Evolutionary conservation across 1,140 invertebrate species (phyloP).

Genomic region (Colletes latitarsis): DNA sequence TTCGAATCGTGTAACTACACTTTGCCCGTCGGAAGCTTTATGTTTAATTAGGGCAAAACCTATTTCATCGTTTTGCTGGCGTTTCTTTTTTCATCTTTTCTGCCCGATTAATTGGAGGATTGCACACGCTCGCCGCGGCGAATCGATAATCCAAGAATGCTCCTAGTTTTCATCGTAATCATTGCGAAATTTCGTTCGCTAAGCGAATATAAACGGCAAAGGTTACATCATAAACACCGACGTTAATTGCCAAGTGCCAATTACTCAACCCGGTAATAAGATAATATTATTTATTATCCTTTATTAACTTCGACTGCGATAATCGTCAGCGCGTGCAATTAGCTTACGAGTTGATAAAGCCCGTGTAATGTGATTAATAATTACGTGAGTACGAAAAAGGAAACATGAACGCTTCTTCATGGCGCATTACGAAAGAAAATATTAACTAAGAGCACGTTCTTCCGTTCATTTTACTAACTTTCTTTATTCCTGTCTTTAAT

Average conservation of each 20-base stretch:
- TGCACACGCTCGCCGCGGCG: not conserved
- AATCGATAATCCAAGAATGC: slow-evolving; percentile 5
- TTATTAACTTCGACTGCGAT: slow-evolving; percentile 6
- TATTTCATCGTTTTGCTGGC: not conserved
- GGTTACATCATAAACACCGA: not conserved
- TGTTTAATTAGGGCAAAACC: slow-evolving; percentile 40
- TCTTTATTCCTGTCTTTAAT: not conserved
- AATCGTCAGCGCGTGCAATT: slow-evolving; percentile 13
- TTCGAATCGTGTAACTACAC: not conserved
- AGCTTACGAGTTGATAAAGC: slow-evolving; percentile 2
- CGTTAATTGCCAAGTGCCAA: slow-evolving; percentile 6
- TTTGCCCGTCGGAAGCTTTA: slow-evolving; percentile 2
- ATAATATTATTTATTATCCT: slow-evolving; percentile 21
- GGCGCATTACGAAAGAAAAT: not conserved
- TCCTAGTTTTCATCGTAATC: slow-evolving; percentile 10
- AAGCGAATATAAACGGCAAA: not conserved
- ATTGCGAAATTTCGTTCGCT: too few relatives aligned
- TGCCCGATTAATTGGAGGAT: slow-evolving; percentile 12
- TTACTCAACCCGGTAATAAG: slow-evolving; percentile 27
- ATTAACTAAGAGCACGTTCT: not conserved
- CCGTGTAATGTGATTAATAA: slow-evolving; percentile 21
- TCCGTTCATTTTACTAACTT: not conserved
- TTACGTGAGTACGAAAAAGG: not conserved
- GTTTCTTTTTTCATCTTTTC: not conserved
- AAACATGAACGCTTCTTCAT: not conserved